A percentile compares a stretch with the other conserved stretches of the same genome.
Conservation (phyloP, 1,140 invertebrate genomes). For the Olivierus martensii region DNA sequence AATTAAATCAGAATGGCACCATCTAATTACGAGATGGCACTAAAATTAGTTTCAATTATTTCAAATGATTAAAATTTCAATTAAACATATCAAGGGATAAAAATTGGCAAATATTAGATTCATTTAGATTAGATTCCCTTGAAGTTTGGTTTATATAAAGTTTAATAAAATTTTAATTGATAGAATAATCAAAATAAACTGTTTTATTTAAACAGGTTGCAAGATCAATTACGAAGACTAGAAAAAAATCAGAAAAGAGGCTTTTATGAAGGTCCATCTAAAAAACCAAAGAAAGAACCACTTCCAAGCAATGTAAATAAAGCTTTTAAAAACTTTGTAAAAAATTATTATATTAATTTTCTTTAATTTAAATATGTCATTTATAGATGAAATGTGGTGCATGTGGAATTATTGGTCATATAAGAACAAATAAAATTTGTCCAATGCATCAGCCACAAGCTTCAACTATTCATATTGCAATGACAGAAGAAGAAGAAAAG, state of each 20-base stretch:
- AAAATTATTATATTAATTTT: too few species aligned
- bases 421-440: conserved; percentile 92
- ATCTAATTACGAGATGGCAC: too few species aligned
- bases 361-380: conserved; percentile 24
- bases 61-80: too few species aligned
- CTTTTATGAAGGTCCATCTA: conserved; percentile 35
- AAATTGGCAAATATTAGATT: too few species aligned
- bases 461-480: conserved; percentile 51
- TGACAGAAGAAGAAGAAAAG: conserved; percentile 60
- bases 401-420: conserved; percentile 65
- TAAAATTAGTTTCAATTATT: too few species aligned
- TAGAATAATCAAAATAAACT: too few species aligned
- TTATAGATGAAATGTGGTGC: conserved; percentile 69
- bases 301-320: conserved; percentile 54
- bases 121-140: too few species aligned
- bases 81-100: too few species aligned
- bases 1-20: conserved; percentile 68
- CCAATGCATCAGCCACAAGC: conserved; percentile 61
- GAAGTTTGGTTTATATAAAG: too few species aligned
- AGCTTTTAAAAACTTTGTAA: too few species aligned
- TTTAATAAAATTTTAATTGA: too few species aligned
- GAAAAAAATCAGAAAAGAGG: conserved; percentile 86
- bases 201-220: conserved; percentile 72
- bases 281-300: conserved; percentile 63
- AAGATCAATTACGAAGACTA: conserved; percentile 87